Base-by-base conservation (phyloP, 2,797 vertebrate genomes). In the Sebastiscus albofasciatus region DNA sequence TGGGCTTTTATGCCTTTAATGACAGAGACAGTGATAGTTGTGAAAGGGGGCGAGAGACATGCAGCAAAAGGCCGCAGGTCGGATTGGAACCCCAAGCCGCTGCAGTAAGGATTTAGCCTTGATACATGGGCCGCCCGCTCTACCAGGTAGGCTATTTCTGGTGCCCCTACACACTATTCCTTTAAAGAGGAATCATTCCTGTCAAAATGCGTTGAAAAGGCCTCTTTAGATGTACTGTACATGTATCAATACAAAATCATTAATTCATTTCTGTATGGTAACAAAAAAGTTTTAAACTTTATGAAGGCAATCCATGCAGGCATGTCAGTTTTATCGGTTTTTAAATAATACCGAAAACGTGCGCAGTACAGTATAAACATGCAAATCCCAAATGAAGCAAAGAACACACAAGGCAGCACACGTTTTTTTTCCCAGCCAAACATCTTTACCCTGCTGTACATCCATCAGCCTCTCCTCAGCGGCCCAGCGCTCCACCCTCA, bases 381-480 rank as follows among this genome's bases (percentile, higher is more conserved):
- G 77, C 34, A 83, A 72, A 86, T 72, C 84, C 82, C 82, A 82
- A 80, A 75, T 77, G 80, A 61, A 80, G 82, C 74, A 72, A 86
- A 91, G 73, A 89, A 76, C 58, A 79, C 72, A 86, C 81, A 88
- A 60, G 60, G 59, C 82, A 60, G 79, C 81, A 85, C 31, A 61
- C 59, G 59, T 60, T 80, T 77, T 72, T 55, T 55, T 58, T 24
- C 24, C 76, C 60, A 87, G 79, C 74, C 83, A 78, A 89, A 84
- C 86, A 78, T 86, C 73, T 65, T 84, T 46, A 72, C 75, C 77
- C 75, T 12, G 46, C 83, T 86, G 67, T 76, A 75, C 26, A 88
- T 90, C 90, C 88, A 85, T 89, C 92, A 89, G 77, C 70, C 79
- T 78, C 85, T 86, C 82, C 87, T 87, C 85, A 79, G 82, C 64